Evolutionary conservation across 2,888 invertebrate species (phyloP), one percentile per base, ranked within the genome.

Genomic region (Lucinisca nassula): DNA sequence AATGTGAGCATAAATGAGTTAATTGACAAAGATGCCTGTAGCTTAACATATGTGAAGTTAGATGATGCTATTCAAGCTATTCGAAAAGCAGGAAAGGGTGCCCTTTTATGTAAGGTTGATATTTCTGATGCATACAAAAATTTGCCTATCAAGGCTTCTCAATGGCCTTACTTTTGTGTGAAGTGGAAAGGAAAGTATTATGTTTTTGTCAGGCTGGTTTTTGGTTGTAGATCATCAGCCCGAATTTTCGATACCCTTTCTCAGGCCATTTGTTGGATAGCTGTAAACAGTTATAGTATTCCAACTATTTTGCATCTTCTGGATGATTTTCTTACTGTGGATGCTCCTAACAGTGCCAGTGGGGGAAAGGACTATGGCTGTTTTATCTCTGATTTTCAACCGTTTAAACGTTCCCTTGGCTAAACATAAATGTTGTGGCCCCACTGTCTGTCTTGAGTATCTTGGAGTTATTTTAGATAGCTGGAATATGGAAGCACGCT

Each of bases 391-490:
- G 3, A 32, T 91, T 4, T 91, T 91, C 32, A 58, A 77, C 14
- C 55, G 30, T 10, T 76, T 91, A 3, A 78, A 80, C 14, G 79
- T 91, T 45, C 90, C 88, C 0, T 32, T 90, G 1, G 74, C 84
- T 3, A 38, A 74, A 17, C 75, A 84, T 21, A 88, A 91, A 67
- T 85, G 86, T 6, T 40, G 58, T 12, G 91, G 89, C 27, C 89
- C 89, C 0, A 49, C 76, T 0, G 55, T 74, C 1, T 14, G n/a
- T 21, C 27, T 91, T n/a, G 85, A 82, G 38, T 91, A 84, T 45
- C 55, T 91, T 0, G 91, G 85, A n/a, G 79, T 90, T 32, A 84
- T 88, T 37, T 45, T 91, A 21, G 91, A 92, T 76, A 76, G 89
- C 8, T 51, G 51, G 12, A 61, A 81, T 30, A 85, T 90, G 77